Base-by-base conservation (phyloP, 2,113 vertebrate species). In the Prietella phreatophila region DNA sequence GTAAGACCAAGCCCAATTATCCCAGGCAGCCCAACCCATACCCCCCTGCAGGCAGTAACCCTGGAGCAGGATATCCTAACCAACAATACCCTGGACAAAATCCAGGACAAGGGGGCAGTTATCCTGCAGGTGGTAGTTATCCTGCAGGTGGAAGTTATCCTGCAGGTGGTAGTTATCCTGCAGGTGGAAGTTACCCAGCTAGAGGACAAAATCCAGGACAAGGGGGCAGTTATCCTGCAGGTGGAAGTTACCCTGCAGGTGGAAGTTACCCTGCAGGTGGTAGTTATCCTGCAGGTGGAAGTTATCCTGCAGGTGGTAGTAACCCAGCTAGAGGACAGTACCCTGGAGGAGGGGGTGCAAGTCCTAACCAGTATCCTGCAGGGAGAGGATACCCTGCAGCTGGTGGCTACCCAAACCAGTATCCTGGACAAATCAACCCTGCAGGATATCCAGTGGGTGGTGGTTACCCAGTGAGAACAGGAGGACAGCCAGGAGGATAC, bases 1-100 rank as follows among this genome's bases (percentile, higher is more conserved):
- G 93, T 61, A 91, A 86, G 73, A 87, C 94, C 60, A 90, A 93
- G 33, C 73, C 92, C 67, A 93, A 82, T 87, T 93, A 93, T 76
- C 93, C 92, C 5, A 90, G 90, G 39, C 91, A 94, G 84, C 92
- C 86, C 92, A n/a, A 63, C 91, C 92, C 80, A 92, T 86, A 89
- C 89, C 20, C 94, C 39, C 92, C 94, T 0, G 33, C 50, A 93
- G 95, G 50, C 78, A 56, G 53, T 25, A 27, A 50, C 11, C 75
- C 42, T 47, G 25, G 42, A 15, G 15, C 33, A 36, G 30, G 67
- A 36, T 22, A 71, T 17, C 67, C 67, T 36, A 71, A 71, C 67
- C 30, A 71, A 19, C 93, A 93, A 85, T 13, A 91, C 61, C 92
- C 93, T 36, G 36, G 36, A 36, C 36, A 36, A 36, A 36, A 36